A percentile compares a stretch with the other conserved stretches of the same genome.
Evolutionary conservation across 2,888 invertebrate species (phyloP).

Genomic region (Agapostemon virescens): DNA sequence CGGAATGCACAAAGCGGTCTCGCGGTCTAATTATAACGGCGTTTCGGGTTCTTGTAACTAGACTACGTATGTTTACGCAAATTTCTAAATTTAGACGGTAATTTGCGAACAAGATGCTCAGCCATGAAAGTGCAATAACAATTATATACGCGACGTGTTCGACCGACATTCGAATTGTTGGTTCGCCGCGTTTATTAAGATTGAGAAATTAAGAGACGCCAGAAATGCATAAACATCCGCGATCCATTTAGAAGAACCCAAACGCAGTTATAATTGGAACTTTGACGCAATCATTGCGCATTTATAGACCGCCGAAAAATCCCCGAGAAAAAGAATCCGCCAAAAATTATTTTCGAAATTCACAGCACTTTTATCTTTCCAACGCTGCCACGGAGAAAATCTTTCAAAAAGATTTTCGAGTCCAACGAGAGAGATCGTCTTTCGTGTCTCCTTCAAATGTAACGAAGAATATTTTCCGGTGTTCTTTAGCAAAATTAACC

Average conservation of each 20-base stretch:
- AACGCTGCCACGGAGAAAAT: no score
- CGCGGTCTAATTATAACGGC: neutral
- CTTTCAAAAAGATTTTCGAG: no score
- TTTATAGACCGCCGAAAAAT: neutral
- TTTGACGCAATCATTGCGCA: conserved; percentile 1
- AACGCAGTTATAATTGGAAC: neutral
- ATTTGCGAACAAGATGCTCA: neutral
- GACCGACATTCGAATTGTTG: neutral
- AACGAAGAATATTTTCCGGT: no score
- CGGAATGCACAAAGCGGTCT: neutral
- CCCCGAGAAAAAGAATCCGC: neutral
- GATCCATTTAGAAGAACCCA: neutral
- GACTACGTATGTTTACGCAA: conserved; percentile 6
- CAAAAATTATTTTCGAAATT: no score
- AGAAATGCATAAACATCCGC: conserved; percentile 9
- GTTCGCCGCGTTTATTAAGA: neutral
- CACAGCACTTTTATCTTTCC: no score
- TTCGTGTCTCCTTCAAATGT: no score
- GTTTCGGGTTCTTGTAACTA: neutral
- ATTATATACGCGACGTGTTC: neutral
- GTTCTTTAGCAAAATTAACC: no score
- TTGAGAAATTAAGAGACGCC: neutral
- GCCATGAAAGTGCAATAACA: neutral
- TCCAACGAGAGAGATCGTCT: no score
- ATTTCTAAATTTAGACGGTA: neutral